These are phyloP conservation scores for Ganaspis sp. DNA, from an alignment of 1,140 invertebrate species.

Conservation along the genomic window DNA sequence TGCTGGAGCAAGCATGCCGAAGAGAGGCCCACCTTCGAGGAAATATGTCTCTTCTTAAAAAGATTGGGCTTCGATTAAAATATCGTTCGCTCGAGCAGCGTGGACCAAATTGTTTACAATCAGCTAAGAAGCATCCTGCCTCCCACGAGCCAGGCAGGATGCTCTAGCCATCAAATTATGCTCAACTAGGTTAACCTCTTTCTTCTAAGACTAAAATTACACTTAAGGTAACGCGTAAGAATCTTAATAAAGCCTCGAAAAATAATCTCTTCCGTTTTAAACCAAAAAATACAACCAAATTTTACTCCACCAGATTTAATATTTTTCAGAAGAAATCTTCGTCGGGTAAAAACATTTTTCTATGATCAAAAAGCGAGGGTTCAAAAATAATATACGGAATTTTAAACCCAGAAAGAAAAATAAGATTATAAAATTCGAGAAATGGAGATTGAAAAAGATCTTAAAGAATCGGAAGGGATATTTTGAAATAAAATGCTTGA, in stretches of 20 bases:
- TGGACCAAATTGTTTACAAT: slow-evolving; percentile 74
- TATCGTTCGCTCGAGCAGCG: slow-evolving; percentile 56
- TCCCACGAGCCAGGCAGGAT: slow-evolving; percentile 51
- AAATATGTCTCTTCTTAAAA: slow-evolving; percentile 86
- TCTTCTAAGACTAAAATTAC: slow-evolving; percentile 61
- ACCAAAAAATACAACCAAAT: no score
- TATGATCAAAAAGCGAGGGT: no score
- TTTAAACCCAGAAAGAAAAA: no score
- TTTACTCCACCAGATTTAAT: not conserved
- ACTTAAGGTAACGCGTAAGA: slow-evolving; percentile 50
- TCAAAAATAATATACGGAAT: no score
- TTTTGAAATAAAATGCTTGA: no score
- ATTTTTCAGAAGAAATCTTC: not conserved
- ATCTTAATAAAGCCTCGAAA: slow-evolving; percentile 45
- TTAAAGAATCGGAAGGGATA: no score
- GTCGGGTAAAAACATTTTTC: no score
- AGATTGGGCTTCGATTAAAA: slow-evolving; percentile 80
- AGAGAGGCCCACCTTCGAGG: slow-evolving; percentile 84
- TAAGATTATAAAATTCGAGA: no score
- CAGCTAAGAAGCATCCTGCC: slow-evolving; percentile 70
- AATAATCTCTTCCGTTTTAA: not conserved
- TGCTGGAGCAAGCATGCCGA: slow-evolving; percentile 84
- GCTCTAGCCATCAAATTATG: slow-evolving; percentile 74
- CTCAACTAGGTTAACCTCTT: slow-evolving; percentile 74
- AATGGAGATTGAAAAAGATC: no score